Evolutionary conservation across 2,113 vertebrate species (phyloP), one percentile per base, ranked within the genome.

Genomic region (Atrichornis clamosus): DNA sequence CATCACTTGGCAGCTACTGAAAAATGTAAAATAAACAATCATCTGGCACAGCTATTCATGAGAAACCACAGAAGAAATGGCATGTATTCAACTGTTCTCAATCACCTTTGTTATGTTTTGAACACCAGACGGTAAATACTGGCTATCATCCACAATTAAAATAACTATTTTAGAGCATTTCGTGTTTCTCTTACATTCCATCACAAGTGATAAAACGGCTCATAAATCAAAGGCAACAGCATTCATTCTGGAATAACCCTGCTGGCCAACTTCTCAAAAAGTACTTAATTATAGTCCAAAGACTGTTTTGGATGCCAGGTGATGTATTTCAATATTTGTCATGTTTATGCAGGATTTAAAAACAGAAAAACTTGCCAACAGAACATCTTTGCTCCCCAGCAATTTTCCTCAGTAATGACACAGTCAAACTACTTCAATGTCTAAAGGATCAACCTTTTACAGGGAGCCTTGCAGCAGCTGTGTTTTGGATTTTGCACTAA

Each of bases 301-400:
- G 67, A 83, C 58, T 27, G 37, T 18, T 79, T 35, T 20, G 44
- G 80, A 80, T 50, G 53, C 49, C 60, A 87, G 74, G 60, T 86
- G 62, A 56, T 56, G n/a, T 42, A 86, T 58, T 81, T 92, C 72
- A 65, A 39, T 89, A 89, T 84, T 78, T 70, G 65, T 26, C 53
- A 30, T 30, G 49, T 94, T 95, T 69, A 89, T 52, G 41, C 59
- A 75, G 47, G 75, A 95, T 84, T 92, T 81, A 24, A 89, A 94
- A 89, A 8, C 22, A 78, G 50, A 72, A 63, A 21, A 32, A 3
- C 6, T 26, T 42, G 42, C 79, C 69, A 95, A 74, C 1, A 59
- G 13, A 91, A 70, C 26, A 78, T 60, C 30, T 86, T 74, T 89
- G 77, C 39, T 84, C 16, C 46, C 10, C 3, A 9, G 18, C 16